Percentiles rank a stretch among this genome's conserved stretches.
phyloP scores from a whole-genome alignment of 2,113 vertebrate genomes.

The Cynopterus brachyotis region DNA sequence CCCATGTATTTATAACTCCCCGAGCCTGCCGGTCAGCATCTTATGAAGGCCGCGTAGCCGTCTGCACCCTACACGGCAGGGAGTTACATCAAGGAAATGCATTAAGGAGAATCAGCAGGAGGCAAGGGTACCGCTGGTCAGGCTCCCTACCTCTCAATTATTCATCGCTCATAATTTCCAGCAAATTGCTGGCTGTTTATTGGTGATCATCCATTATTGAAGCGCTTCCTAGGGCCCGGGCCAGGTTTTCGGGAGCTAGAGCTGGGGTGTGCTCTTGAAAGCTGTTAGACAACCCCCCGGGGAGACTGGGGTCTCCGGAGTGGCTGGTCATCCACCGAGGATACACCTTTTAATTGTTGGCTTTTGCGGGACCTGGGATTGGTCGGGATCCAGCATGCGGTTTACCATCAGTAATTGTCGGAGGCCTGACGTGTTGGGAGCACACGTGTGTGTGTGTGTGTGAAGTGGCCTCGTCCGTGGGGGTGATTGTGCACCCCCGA shows the following conservation, averaged over 20 bases:
- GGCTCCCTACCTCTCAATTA: constrained; percentile 85
- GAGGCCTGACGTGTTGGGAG: background rate
- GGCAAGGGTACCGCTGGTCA: constrained; percentile 78
- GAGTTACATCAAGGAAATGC: constrained; percentile 84
- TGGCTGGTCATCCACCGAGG: constrained; percentile 83
- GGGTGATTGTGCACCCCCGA: background rate
- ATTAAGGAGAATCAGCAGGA: constrained; percentile 85
- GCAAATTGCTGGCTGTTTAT: constrained; percentile 87
- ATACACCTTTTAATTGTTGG: constrained; percentile 88
- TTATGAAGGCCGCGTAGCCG: constrained; percentile 72
- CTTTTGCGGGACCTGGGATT: constrained; percentile 86
- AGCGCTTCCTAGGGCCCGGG: constrained; percentile 84
- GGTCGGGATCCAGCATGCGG: constrained; percentile 82
- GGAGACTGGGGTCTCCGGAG: constrained; percentile 82
- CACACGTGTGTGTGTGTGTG: background rate
- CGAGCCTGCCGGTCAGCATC: constrained; percentile 74
- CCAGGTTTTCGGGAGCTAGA: constrained; percentile 84
- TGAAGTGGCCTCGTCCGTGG: background rate
- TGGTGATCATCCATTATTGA: constrained; percentile 88
- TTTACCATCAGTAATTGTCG: constrained; percentile 82
- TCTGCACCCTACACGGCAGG: constrained; percentile 74
- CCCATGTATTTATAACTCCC: constrained; percentile 41
- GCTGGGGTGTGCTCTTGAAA: constrained; percentile 78
- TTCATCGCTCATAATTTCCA: constrained; percentile 88
- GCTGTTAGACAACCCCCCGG: constrained; percentile 81